These are phyloP conservation scores for Lutjanus argentimaculatus DNA, from an alignment of 2,797 vertebrate genomes.

Conservation along the genomic window DNA sequence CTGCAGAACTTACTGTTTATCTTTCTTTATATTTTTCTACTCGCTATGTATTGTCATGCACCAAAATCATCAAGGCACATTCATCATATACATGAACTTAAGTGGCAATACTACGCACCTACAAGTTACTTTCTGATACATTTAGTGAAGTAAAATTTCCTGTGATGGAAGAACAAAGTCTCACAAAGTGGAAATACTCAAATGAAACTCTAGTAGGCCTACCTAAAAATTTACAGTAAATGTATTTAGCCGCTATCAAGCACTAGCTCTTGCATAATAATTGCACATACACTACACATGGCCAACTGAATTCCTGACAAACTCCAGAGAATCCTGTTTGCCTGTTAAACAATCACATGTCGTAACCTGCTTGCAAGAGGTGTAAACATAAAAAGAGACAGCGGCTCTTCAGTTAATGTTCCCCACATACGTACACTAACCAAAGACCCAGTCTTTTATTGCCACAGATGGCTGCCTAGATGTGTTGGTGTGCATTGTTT, in stretches of 20 bases:
- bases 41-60: too few relatives aligned
- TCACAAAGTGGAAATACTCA: neutral
- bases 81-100: too few relatives aligned
- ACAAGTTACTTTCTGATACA: neutral
- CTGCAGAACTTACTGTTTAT: too few relatives aligned
- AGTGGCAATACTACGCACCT: too few relatives aligned
- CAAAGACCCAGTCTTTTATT: neutral
- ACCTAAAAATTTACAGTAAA: neutral
- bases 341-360: neutral
- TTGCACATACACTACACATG: neutral
- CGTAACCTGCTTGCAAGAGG: neutral
- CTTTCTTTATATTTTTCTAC: too few relatives aligned
- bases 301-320: neutral
- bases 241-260: neutral
- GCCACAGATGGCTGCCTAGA: too few relatives aligned
- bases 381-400: neutral
- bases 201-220: neutral
- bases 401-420: neutral
- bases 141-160: neutral
- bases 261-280: neutral
- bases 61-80: too few relatives aligned
- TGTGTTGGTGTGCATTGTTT: too few relatives aligned
- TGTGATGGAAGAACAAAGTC: neutral
- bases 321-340: neutral
- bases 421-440: neutral